phyloP scores from a whole-genome alignment of 2,888 invertebrate species.

The Agelastica alni region DNA sequence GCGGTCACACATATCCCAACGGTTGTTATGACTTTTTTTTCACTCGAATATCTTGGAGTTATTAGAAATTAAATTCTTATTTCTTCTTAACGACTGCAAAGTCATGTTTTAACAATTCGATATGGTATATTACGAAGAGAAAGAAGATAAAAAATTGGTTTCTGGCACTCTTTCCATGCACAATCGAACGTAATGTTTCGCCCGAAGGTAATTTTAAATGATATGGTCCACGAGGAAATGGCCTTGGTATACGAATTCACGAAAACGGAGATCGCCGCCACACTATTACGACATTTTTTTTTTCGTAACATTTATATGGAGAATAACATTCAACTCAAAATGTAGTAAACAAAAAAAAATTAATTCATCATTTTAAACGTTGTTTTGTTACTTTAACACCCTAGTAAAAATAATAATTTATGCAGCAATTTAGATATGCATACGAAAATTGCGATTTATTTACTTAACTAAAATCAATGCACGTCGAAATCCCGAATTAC shows the following conservation, averaged over 20 bases:
- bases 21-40: constrained; percentile 14
- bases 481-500: too few relatives aligned
- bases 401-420: too few relatives aligned
- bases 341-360: too few relatives aligned
- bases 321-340: too few relatives aligned
- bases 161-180: constrained; percentile 13
- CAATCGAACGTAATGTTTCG: constrained; percentile 22
- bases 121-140: constrained; percentile 16
- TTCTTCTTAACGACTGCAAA: constrained; percentile 13
- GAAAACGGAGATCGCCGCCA: too few relatives aligned
- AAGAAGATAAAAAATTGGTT: constrained; percentile 4
- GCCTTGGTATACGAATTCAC: constrained; percentile 9
- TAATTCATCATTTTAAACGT: too few relatives aligned
- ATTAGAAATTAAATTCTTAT: constrained; percentile 21
- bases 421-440: too few relatives aligned
- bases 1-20: constrained; percentile 7
- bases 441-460: too few relatives aligned
- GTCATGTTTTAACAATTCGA: constrained; percentile 25
- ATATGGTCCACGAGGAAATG: constrained; percentile 15
- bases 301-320: too few relatives aligned
- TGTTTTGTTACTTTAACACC: too few relatives aligned
- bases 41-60: constrained; percentile 1
- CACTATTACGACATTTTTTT: too few relatives aligned
- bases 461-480: too few relatives aligned
- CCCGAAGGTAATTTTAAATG: constrained; percentile 14